These are phyloP conservation scores for Nasonia vitripennis DNA, from an alignment of 1,140 invertebrate species.

Conservation along the genomic window DNA sequence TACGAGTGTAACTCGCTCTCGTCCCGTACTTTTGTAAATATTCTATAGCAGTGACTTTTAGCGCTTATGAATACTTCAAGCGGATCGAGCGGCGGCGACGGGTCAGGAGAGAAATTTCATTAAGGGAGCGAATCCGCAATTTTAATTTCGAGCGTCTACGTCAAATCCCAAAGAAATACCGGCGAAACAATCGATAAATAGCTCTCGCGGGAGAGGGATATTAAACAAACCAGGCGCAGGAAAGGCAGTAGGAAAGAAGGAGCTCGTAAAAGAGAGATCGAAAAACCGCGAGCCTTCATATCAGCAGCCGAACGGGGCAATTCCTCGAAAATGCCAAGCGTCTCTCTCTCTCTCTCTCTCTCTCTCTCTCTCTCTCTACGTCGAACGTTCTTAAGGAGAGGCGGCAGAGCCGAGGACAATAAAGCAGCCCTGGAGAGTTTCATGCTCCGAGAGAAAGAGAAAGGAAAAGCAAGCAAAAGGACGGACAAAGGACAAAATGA, in stretches of 20 bases:
- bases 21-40: neutral
- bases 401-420: constrained; percentile 25
- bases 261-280: constrained; percentile 33
- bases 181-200: constrained; percentile 47
- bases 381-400: constrained; percentile 32
- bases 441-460: constrained; percentile 14
- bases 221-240: constrained; percentile 39
- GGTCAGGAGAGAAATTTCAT: neutral
- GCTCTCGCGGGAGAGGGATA: constrained; percentile 13
- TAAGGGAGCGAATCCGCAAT: constrained; percentile 4
- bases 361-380: neutral
- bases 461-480: constrained; percentile 25
- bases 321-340: constrained; percentile 49
- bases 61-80: neutral
- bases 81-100: neutral
- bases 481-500: constrained; percentile 41
- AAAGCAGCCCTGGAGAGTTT: constrained; percentile 38
- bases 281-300: constrained; percentile 50
- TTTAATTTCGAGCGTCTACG: constrained; percentile 45
- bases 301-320: constrained; percentile 31
- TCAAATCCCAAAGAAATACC: constrained; percentile 45
- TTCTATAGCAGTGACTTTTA: neutral
- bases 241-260: neutral
- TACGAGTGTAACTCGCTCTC: neutral
- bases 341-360: neutral